These are phyloP conservation scores for Discoglossus pictus DNA, from an alignment of 2,797 vertebrate genomes.

Conservation along the genomic window DNA sequence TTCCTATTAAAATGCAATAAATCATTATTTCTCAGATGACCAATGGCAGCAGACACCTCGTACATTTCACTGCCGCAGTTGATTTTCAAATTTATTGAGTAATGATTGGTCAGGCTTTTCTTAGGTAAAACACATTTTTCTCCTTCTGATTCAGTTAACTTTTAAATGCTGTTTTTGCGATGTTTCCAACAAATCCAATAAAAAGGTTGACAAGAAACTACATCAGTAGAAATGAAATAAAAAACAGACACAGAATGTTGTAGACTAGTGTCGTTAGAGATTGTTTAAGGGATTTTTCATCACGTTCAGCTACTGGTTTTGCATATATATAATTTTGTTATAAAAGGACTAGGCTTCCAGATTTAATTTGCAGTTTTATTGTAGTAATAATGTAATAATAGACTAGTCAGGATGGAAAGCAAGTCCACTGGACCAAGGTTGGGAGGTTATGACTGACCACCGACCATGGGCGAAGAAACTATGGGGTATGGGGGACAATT, in stretches of 20 bases:
- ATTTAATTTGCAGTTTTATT: slow-evolving; percentile 16
- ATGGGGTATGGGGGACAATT: too few relatives aligned
- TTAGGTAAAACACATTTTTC: slow-evolving; percentile 62
- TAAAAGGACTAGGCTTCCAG: slow-evolving; percentile 16
- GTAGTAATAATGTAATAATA: too few relatives aligned
- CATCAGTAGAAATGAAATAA: slow-evolving; percentile 40
- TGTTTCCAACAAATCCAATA: slow-evolving; percentile 49
- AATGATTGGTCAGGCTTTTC: slow-evolving; percentile 71
- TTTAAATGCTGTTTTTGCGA: slow-evolving; percentile 51
- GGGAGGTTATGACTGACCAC: too few relatives aligned
- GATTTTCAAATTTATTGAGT: slow-evolving; percentile 75
- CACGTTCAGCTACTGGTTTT: slow-evolving; percentile 20
- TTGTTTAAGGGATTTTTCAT: slow-evolving; percentile 26
- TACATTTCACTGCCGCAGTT: slow-evolving; percentile 69
- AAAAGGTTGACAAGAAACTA: slow-evolving; percentile 46
- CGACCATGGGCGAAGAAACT: too few relatives aligned
- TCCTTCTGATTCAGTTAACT: slow-evolving; percentile 56
- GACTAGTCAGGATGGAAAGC: too few relatives aligned
- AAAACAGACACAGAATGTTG: slow-evolving; percentile 26
- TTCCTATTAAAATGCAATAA: slow-evolving; percentile 68
- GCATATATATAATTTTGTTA: slow-evolving; percentile 21
- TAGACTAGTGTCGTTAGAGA: slow-evolving; percentile 32
- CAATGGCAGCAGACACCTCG: slow-evolving; percentile 71
- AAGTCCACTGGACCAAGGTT: too few relatives aligned
- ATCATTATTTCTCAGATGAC: slow-evolving; percentile 77